Evolutionary conservation across 2,888 invertebrate species (phyloP).

Genomic region (Baronia brevicornis): DNA sequence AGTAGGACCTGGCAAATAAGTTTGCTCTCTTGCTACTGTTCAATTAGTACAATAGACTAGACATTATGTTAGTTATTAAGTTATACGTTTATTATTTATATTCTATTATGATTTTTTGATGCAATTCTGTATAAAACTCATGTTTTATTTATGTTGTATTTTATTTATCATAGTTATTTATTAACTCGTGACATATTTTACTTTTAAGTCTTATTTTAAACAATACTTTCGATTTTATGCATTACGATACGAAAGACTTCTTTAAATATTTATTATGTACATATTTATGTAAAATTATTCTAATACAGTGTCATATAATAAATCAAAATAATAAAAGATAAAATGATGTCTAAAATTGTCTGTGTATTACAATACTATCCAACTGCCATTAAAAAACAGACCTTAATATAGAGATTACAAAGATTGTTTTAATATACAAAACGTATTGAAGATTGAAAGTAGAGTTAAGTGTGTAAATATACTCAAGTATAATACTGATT

Average conservation of each 20-base stretch:
- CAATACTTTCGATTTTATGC: too few species aligned
- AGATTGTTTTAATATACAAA: conserved; percentile 9
- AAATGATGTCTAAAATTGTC: conserved; percentile 25
- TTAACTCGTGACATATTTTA: too few species aligned
- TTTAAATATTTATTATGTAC: conserved; percentile 21
- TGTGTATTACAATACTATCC: conserved; percentile 27
- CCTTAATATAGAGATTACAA: conserved; percentile 27
- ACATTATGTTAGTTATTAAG: too few species aligned
- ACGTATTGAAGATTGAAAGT: too few species aligned
- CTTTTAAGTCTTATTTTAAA: too few species aligned
- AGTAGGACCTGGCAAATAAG: conserved; percentile 84
- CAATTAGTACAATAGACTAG: conserved; percentile 5
- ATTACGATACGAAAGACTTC: too few species aligned
- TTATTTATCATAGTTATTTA: too few species aligned
- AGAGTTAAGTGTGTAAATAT: conserved; percentile 21
- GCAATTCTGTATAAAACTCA: too few species aligned
- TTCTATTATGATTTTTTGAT: too few species aligned
- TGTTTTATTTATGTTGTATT: too few species aligned
- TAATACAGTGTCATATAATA: conserved; percentile 28
- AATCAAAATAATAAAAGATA: conserved; percentile 27
- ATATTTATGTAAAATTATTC: conserved; percentile 18
- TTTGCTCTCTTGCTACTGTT: conserved; percentile 8
- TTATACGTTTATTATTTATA: too few species aligned
- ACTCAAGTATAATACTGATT: conserved; percentile 31
- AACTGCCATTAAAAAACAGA: conserved; percentile 44